These are phyloP conservation scores for Ctenochaetus hawaiiensis DNA, from an alignment of 2,797 vertebrate species.

Conservation along the genomic window DNA sequence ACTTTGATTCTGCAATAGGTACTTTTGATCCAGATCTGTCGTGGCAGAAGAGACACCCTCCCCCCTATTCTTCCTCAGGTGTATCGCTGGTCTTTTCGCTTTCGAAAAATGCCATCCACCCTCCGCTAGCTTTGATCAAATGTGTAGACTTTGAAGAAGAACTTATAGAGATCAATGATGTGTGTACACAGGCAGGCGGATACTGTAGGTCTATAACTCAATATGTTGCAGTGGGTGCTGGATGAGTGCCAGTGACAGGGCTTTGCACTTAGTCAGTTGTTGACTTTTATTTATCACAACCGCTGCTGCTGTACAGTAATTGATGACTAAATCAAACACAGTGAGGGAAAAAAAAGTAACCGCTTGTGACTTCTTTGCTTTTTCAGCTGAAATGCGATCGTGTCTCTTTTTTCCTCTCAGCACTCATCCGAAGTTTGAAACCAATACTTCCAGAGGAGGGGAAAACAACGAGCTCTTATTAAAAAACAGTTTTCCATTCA, in stretches of 20 bases:
- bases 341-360: conserved; percentile 46
- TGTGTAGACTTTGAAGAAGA: conserved; percentile 68
- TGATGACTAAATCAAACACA: conserved; percentile 70
- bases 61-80: conserved; percentile 59
- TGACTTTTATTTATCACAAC: conserved; percentile 74
- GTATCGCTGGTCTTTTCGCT: conserved; percentile 51
- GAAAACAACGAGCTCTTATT: conserved; percentile 37
- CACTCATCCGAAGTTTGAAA: conserved; percentile 62
- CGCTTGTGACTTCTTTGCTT: conserved; percentile 61
- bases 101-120: conserved; percentile 67
- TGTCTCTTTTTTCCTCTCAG: conserved; percentile 36
- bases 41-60: conserved; percentile 49
- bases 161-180: conserved; percentile 71
- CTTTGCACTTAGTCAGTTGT: conserved; percentile 62
- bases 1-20: conserved; percentile 81
- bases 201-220: conserved; percentile 59
- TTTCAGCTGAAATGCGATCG: conserved; percentile 38
- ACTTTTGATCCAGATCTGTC: conserved; percentile 82
- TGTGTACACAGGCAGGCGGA: conserved; percentile 44
- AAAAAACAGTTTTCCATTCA: conserved; percentile 67
- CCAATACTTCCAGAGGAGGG: conserved; percentile 44
- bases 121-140: conserved; percentile 73
- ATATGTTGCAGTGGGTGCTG: conserved; percentile 56
- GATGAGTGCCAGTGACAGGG: conserved; percentile 49
- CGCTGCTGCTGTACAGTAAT: conserved; percentile 59